These are phyloP conservation scores for Brachionus angularis DNA, from an alignment of 1,140 invertebrate species.

Conservation along the genomic window DNA sequence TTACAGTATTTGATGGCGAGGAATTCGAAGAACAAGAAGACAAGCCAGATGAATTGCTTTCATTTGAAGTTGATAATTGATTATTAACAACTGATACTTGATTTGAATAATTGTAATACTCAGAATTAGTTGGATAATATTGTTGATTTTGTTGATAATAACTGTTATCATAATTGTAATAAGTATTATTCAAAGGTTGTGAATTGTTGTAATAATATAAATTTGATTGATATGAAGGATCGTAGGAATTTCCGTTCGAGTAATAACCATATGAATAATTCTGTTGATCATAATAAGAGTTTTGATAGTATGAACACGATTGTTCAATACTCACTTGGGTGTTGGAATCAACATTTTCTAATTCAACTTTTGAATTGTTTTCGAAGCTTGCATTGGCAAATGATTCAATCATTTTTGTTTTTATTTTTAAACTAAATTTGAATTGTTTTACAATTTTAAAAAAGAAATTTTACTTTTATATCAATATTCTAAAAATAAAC, in stretches of 20 bases:
- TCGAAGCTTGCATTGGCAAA: too few relatives aligned
- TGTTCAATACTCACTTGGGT: neutral
- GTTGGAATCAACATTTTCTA: neutral
- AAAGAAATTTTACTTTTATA: neutral
- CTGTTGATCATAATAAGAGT: neutral
- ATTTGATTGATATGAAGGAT: too few relatives aligned
- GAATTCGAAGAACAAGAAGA: too few relatives aligned
- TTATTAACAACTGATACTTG: neutral
- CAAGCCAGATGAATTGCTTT: too few relatives aligned
- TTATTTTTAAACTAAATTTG: neutral
- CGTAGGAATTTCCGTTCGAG: too few relatives aligned
- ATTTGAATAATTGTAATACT: neutral
- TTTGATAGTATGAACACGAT: constrained; percentile 1
- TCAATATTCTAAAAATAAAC: neutral
- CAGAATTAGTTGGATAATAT: neutral
- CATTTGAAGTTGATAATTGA: too few relatives aligned
- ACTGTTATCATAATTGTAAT: too few relatives aligned
- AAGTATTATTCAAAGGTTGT: too few relatives aligned
- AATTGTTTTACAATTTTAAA: neutral
- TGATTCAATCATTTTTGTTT: constrained; percentile 10
- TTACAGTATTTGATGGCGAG: too few relatives aligned
- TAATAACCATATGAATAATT: neutral
- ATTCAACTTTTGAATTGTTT: constrained; percentile 10
- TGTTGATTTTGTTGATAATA: constrained; percentile 32
- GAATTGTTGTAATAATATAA: too few relatives aligned